Percentiles rank a stretch among this genome's conserved stretches.
Conservation (phyloP, 1,140 invertebrate species). For the Theocolax elegans region DNA sequence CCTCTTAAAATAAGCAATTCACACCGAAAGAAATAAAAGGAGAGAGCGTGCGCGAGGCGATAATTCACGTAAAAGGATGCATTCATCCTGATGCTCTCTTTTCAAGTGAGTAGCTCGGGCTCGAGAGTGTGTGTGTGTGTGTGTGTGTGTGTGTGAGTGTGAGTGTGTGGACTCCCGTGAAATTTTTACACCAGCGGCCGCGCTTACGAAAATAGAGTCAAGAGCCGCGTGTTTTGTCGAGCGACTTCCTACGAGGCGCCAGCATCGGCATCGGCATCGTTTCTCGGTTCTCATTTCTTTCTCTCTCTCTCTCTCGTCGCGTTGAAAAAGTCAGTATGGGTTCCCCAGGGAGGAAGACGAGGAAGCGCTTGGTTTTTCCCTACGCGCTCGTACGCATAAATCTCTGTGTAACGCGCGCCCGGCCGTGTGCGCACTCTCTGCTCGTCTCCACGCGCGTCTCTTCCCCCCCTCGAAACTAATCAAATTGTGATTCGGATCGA, state of each 20-base stretch:
- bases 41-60: constrained; percentile 41
- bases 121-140: too few species aligned
- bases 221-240: constrained; percentile 28
- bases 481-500: constrained; percentile 55
- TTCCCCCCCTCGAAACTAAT: constrained; percentile 51
- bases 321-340: constrained; percentile 1
- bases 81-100: constrained; percentile 56
- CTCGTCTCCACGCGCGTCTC: not conserved
- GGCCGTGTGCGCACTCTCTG: constrained; percentile 32
- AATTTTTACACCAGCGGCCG: not conserved
- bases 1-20: too few species aligned
- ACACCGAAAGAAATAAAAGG: too few species aligned
- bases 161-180: too few species aligned
- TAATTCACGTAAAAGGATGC: constrained; percentile 65
- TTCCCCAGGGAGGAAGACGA: constrained; percentile 2
- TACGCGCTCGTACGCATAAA: constrained; percentile 56
- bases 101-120: constrained; percentile 31
- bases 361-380: constrained; percentile 7
- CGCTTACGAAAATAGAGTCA: constrained; percentile 60
- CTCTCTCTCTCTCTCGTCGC: constrained; percentile 2
- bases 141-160: too few species aligned
- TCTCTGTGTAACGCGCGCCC: constrained; percentile 51
- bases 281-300: too few species aligned
- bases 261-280: constrained; percentile 11
- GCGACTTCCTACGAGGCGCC: constrained; percentile 43